Evolutionary conservation across 2,888 invertebrate genomes (phyloP), one percentile per base, ranked within the genome.

Genomic region (Muschampia plurimacula): DNA sequence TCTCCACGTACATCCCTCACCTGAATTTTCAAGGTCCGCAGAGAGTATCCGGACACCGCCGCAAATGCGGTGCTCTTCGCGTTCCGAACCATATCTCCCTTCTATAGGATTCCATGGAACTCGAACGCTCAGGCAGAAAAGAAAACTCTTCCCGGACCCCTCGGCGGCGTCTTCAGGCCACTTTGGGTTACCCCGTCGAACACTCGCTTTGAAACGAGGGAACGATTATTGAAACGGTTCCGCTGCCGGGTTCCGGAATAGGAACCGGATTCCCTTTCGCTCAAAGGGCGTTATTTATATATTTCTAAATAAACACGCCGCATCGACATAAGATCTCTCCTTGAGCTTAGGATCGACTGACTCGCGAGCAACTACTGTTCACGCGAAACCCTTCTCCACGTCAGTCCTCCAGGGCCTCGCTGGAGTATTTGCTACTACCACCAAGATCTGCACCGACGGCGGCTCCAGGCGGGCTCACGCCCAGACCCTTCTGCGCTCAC

Each of bases 351-450:
- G 94, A 93, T 92, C 93, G 94, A 94, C 93, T 95, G 85, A 95
- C 93, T 92, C 92, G 89, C 91, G 94, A 90, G 89, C 95, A 95
- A 95, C 91, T 87, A 91, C 95, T 95, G 95, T 86, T 87, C 78
- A 81, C 86, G 81, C 83, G 83, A 66, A 66, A 66, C 95, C 94
- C 94, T 95, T 94, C 94, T 92, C 95, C 94, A 91, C 95, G 93
- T 93, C 85, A 66, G 65, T 66, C 65, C 65, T 66, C 65, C 65
- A 67, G 55, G 67, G 67, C 86, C 95, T 95, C 95, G 90, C 95
- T 95, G 91, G 95, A 95, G 95, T 96, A 95, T 95, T 96, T 96
- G 96, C 96, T 96, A 57, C 57, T 57, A 57, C 57, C 59, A 96
- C 95, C 95, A 96, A 96, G 95, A 95, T 96, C 92, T 93, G 93